These are phyloP conservation scores for Stramonita haemastoma DNA, from an alignment of 2,888 invertebrate genomes.

Conservation along the genomic window DNA sequence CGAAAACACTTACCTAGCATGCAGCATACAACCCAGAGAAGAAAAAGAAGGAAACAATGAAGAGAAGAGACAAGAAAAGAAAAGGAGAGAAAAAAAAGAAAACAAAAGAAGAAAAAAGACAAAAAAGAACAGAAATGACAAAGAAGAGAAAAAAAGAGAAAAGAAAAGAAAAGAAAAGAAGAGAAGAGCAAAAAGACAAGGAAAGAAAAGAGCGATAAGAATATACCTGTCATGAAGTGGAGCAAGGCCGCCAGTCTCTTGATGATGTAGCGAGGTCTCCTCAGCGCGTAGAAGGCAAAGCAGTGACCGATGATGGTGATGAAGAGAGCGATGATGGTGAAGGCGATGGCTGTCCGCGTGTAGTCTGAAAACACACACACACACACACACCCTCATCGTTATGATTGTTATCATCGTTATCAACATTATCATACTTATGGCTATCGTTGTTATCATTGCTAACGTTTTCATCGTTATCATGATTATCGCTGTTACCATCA, in stretches of 20 bases:
- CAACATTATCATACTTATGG: not conserved
- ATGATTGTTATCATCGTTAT: not conserved
- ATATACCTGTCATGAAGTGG: constrained; percentile 87
- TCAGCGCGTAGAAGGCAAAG: constrained; percentile 90
- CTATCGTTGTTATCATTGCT: constrained; percentile 30
- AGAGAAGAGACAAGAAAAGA: no score
- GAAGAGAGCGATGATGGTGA: constrained; percentile 88
- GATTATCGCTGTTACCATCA: not conserved
- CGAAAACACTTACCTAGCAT: no score
- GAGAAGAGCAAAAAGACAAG: no score
- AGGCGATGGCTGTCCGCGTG: constrained; percentile 89
- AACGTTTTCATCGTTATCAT: not conserved
- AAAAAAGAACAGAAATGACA: no score
- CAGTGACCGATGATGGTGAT: constrained; percentile 89
- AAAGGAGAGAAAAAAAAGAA: no score
- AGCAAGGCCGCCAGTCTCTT: constrained; percentile 90
- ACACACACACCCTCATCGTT: not conserved
- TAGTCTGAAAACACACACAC: constrained; percentile 82
- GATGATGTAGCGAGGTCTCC: constrained; percentile 91
- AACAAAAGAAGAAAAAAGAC: no score
- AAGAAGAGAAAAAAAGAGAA: no score
- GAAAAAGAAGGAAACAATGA: no score
- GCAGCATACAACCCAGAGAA: no score
- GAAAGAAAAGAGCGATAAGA: no score
- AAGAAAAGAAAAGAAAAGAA: no score